These are phyloP conservation scores for Myotis brandtii DNA, from an alignment of 2,113 vertebrate species.

Conservation along the genomic window DNA sequence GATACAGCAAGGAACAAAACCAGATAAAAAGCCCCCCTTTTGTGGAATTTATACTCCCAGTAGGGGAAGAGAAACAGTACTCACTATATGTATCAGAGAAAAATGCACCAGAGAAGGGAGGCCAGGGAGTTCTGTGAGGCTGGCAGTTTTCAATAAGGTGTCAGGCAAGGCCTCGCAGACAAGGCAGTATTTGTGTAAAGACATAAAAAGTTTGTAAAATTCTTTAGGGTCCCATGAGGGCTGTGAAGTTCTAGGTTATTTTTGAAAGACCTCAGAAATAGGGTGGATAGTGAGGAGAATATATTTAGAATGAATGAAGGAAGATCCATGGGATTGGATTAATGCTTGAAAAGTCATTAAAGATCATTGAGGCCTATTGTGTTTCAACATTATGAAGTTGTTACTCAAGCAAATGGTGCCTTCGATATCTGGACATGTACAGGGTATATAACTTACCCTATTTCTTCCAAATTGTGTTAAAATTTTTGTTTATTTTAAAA, in stretches of 20 bases:
- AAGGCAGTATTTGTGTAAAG: not conserved
- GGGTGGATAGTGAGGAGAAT: not conserved
- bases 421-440: conserved; percentile 1
- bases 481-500: conserved; percentile 45
- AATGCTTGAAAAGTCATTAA: not conserved
- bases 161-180: not conserved
- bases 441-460: conserved; percentile 27
- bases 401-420: not conserved
- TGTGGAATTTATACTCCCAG: not conserved
- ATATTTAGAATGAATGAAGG: conserved; percentile 3
- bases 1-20: conserved; percentile 6
- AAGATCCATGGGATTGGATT: not conserved
- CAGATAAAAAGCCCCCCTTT: not conserved
- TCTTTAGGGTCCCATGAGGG: conserved; percentile 22
- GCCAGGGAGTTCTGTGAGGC: not conserved
- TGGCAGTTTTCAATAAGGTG: not conserved
- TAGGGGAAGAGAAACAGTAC: not conserved
- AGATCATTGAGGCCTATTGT: not conserved
- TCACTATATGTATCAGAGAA: not conserved
- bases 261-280: conserved; percentile 31
- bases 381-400: not conserved
- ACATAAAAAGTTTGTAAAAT: not conserved
- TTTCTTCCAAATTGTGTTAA: not conserved
- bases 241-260: not conserved
- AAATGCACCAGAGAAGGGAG: not conserved